A percentile compares a stretch with the other conserved stretches of the same genome.
Evolutionary conservation across 2,113 vertebrate species (phyloP).

Genomic region (Mesoclemmys tuberculata): DNA sequence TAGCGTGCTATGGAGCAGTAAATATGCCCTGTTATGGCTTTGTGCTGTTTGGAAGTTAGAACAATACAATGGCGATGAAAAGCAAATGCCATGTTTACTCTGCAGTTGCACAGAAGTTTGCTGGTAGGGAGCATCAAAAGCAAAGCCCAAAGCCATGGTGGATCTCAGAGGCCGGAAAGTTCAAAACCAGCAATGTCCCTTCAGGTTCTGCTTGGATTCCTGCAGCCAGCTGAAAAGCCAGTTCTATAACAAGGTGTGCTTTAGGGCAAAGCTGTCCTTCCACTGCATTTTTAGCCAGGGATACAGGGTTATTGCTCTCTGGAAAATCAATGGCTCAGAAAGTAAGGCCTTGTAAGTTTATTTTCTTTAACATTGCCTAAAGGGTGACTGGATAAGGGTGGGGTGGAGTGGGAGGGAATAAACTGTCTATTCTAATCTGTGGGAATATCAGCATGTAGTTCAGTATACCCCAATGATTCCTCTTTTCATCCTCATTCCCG

Average conservation of each 20-base stretch:
- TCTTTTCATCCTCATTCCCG: not conserved
- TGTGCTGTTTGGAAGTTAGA: not conserved
- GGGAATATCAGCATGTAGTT: not conserved
- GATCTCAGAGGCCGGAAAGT: not conserved
- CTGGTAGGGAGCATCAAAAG: not conserved
- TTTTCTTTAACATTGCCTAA: not conserved
- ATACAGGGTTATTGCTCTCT: not conserved
- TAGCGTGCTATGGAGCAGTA: not conserved
- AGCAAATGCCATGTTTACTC: not conserved
- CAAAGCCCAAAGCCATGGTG: not conserved
- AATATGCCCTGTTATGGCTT: not conserved
- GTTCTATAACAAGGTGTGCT: slow-evolving; percentile 1
- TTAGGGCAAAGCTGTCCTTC: not conserved
- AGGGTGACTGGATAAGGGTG: no score
- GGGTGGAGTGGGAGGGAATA: not conserved
- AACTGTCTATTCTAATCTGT: not conserved
- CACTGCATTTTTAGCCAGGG: not conserved
- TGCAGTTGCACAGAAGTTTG: not conserved
- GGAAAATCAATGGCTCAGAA: not conserved
- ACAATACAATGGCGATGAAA: not conserved
- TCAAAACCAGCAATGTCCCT: not conserved
- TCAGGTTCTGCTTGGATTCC: not conserved
- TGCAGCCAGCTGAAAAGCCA: not conserved
- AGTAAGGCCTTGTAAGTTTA: not conserved
- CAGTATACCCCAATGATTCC: not conserved